A percentile compares a stretch with the other conserved stretches of the same genome.
Evolutionary conservation across 1,140 invertebrate species (phyloP).

Genomic region (Drosophila tsacasi): DNA sequence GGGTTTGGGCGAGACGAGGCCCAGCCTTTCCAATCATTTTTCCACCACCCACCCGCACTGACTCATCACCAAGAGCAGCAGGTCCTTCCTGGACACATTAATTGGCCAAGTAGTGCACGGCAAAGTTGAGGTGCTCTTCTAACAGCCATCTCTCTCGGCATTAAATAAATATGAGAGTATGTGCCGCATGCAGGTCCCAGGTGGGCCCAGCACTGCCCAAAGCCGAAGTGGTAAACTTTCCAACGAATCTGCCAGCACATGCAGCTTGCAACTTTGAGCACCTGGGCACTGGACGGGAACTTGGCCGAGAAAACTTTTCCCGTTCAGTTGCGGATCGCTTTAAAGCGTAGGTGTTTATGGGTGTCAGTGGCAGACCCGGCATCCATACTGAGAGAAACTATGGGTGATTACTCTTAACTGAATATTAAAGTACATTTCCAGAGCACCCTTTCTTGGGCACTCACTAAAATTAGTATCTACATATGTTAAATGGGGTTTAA

Average conservation of each 20-base stretch:
- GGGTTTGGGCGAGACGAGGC: too few relatives aligned
- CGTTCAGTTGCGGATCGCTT: slow-evolving; percentile 37
- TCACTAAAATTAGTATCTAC: not conserved
- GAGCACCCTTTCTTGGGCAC: not conserved
- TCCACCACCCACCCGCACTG: slow-evolving; percentile 2
- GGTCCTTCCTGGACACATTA: slow-evolving; percentile 60
- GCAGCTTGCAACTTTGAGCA: slow-evolving; percentile 46
- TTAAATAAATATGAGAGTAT: slow-evolving; percentile 40
- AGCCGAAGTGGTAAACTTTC: slow-evolving; percentile 61
- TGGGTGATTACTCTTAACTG: not conserved
- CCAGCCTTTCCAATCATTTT: slow-evolving; percentile 21
- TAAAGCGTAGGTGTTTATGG: slow-evolving; percentile 36
- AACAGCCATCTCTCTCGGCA: slow-evolving; percentile 17
- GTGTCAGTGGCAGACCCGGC: slow-evolving; percentile 6
- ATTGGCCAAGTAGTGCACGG: slow-evolving; percentile 56
- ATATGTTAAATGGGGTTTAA: not conserved
- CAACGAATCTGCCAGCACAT: slow-evolving; percentile 36
- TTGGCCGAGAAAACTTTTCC: slow-evolving; percentile 47
- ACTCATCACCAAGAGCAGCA: slow-evolving; percentile 28
- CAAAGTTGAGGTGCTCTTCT: slow-evolving; percentile 37
- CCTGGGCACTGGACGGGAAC: slow-evolving; percentile 37
- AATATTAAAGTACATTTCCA: not conserved
- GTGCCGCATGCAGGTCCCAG: slow-evolving; percentile 42
- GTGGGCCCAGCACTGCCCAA: slow-evolving; percentile 37
- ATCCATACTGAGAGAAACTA: not conserved